Percentiles rank a stretch among this genome's conserved stretches.
Conservation (phyloP, 2,888 invertebrate genomes). For the Sphecodes monilicornis region DNA sequence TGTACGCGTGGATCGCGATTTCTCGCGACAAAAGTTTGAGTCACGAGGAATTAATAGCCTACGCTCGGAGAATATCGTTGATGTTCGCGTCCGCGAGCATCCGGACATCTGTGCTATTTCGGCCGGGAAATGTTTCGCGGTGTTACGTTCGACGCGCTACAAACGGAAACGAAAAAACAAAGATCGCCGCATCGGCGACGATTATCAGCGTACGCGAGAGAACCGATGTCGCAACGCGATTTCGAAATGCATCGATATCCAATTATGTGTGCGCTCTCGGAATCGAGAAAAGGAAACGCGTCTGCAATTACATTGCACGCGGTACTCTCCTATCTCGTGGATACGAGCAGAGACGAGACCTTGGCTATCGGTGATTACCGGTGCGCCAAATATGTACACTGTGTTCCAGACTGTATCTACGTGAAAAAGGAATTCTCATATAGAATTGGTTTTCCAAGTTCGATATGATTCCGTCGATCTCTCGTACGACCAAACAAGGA, state of each 20-base stretch:
- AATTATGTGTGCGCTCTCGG: neutral
- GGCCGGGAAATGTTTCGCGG: conserved; percentile 1
- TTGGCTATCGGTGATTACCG: conserved; percentile 5
- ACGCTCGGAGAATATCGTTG: conserved; percentile 41
- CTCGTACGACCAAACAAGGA: neutral
- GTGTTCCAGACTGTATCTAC: neutral
- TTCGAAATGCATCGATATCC: neutral
- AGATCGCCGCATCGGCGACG: neutral
- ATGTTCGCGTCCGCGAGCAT: conserved; percentile 29
- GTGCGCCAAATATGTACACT: no score
- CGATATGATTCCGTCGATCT: neutral
- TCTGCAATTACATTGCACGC: neutral
- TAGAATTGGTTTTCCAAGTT: neutral
- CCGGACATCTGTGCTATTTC: conserved; percentile 39
- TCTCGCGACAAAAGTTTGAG: conserved; percentile 57
- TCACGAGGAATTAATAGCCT: conserved; percentile 53
- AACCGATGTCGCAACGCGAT: neutral
- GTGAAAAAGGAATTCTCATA: neutral
- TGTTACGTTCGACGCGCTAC: conserved; percentile 16
- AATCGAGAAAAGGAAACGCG: neutral
- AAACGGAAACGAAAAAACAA: conserved; percentile 5
- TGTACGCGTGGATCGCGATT: conserved; percentile 54
- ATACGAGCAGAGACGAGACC: neutral
- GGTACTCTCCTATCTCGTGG: neutral
- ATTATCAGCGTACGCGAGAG: neutral